Conservation (phyloP, 1,140 invertebrate genomes). For the Macrosteles quadrilineatus region DNA sequence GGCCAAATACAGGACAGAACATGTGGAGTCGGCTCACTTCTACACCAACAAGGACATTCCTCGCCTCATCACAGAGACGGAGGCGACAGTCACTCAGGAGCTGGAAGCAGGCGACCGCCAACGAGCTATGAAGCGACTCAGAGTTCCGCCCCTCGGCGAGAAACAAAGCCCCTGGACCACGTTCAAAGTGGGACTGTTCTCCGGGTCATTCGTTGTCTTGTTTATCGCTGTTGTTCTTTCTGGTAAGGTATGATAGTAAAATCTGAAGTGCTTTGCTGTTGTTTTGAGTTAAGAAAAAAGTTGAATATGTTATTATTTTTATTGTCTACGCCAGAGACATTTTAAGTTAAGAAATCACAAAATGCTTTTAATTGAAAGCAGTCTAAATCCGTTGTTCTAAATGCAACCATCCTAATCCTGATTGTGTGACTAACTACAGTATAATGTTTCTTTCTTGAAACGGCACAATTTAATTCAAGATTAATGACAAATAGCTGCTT, state of each 20-base stretch:
- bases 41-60: slow-evolving; percentile 88
- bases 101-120: slow-evolving; percentile 82
- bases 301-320: no score
- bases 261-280: slow-evolving; percentile 44
- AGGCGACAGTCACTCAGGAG: slow-evolving; percentile 77
- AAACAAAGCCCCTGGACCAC: slow-evolving; percentile 81
- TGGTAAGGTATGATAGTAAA: slow-evolving; percentile 59
- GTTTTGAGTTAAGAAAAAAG: no score
- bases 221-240: slow-evolving; percentile 71
- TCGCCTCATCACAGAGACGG: slow-evolving; percentile 81
- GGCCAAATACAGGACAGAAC: slow-evolving; percentile 71
- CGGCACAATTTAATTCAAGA: no score
- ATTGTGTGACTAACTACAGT: no score
- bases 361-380: no score
- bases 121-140: slow-evolving; percentile 82
- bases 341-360: no score
- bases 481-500: no score
- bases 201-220: slow-evolving; percentile 79
- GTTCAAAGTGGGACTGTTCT: slow-evolving; percentile 81
- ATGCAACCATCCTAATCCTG: no score
- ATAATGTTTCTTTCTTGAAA: no score
- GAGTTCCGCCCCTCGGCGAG: slow-evolving; percentile 85
- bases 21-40: slow-evolving; percentile 82
- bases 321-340: no score
- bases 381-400: no score